A percentile compares a stretch with the other conserved stretches of the same genome.
Conservation (phyloP, 2,797 vertebrate genomes). For the Pogoniulus pusillus region DNA sequence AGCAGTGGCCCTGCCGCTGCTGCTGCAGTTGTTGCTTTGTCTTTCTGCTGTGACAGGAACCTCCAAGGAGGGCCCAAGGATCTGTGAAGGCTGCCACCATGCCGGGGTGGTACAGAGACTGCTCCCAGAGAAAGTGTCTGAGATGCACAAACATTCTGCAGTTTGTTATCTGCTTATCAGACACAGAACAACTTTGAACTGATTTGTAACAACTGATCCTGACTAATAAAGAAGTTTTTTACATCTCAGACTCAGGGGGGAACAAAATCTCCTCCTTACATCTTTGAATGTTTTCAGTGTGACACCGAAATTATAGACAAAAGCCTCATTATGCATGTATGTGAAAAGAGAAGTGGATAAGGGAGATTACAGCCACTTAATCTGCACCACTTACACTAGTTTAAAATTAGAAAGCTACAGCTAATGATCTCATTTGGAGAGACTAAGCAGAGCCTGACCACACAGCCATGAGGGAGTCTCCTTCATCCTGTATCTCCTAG, state of each 20-base stretch:
- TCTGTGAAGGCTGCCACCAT: slow-evolving; percentile 6
- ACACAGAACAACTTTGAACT: background rate
- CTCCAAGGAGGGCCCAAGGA: background rate
- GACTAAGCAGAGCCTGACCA: slow-evolving; percentile 60
- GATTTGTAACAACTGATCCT: background rate
- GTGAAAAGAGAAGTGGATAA: slow-evolving; percentile 59
- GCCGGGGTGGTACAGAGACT: background rate
- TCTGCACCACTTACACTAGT: slow-evolving; percentile 64
- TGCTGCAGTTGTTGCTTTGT: slow-evolving; percentile 24
- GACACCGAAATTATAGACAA: slow-evolving; percentile 53
- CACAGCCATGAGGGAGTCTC: slow-evolving; percentile 68
- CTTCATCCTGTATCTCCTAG: slow-evolving; percentile 64
- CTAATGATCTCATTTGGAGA: slow-evolving; percentile 74
- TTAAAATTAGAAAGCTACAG: slow-evolving; percentile 66
- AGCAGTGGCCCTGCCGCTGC: slow-evolving; percentile 5
- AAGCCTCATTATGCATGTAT: slow-evolving; percentile 34
- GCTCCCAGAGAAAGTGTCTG: background rate
- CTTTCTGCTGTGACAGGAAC: slow-evolving; percentile 21
- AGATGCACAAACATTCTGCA: background rate
- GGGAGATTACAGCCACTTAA: slow-evolving; percentile 59
- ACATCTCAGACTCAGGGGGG: background rate
- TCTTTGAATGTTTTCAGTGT: slow-evolving; percentile 38
- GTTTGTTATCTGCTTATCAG: background rate
- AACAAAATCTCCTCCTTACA: background rate
- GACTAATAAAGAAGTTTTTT: slow-evolving; percentile 1